Conservation (phyloP, 2,888 invertebrate genomes). For the Poecilus cupreus region DNA sequence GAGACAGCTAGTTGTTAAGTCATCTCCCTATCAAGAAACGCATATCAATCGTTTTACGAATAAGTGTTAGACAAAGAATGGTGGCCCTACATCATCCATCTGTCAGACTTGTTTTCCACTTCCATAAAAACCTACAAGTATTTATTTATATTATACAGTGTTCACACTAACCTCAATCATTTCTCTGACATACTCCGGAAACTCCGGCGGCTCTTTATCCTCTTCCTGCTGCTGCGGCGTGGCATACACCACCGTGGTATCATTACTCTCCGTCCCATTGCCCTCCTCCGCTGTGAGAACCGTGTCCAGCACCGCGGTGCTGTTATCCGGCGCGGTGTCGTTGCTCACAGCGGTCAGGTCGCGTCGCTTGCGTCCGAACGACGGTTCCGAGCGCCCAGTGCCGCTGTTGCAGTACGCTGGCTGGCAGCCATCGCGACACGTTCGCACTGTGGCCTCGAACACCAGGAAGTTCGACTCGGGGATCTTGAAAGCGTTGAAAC, state of each 20-base stretch:
- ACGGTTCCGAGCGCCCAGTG: constrained; percentile 86
- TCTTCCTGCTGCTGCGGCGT: constrained; percentile 75
- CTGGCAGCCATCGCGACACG: constrained; percentile 92
- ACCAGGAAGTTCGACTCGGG: constrained; percentile 95
- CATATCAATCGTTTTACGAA: too few relatives aligned
- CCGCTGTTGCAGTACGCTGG: constrained; percentile 91
- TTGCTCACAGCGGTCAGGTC: constrained; percentile 71
- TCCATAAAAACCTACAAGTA: too few relatives aligned
- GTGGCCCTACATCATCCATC: too few relatives aligned
- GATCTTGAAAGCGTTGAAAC: constrained; percentile 95
- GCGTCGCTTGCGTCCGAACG: constrained; percentile 84
- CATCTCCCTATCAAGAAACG: too few relatives aligned
- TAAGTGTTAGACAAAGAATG: too few relatives aligned
- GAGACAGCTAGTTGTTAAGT: too few relatives aligned
- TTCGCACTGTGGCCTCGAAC: constrained; percentile 93
- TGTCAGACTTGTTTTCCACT: too few relatives aligned
- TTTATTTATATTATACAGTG: too few relatives aligned
- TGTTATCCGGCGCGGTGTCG: constrained; percentile 62
- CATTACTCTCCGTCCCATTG: constrained; percentile 66
- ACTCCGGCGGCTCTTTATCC: constrained; percentile 69
- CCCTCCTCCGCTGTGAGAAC: constrained; percentile 63
- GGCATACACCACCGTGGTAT: constrained; percentile 69
- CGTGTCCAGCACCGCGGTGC: constrained; percentile 60
- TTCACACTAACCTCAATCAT: constrained; percentile 90
- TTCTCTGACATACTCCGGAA: constrained; percentile 87